Percentiles rank a stretch among this genome's conserved stretches.
Evolutionary conservation across 1,140 invertebrate genomes (phyloP).

Genomic region (Trichonephila clavipes): DNA sequence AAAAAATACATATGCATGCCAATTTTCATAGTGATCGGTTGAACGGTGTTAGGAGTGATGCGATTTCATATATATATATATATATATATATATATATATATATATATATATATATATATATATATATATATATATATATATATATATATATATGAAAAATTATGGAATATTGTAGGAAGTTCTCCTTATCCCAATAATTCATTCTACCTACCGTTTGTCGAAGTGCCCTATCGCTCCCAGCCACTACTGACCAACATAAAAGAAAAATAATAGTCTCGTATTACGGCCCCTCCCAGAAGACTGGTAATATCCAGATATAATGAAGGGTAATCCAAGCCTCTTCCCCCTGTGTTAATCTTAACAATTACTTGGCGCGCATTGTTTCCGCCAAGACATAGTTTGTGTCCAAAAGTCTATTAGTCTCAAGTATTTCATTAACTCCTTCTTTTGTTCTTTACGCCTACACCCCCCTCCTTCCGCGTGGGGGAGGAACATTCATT

Average conservation of each 20-base stretch:
- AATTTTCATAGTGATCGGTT: too few species aligned
- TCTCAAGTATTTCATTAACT: constrained; percentile 74
- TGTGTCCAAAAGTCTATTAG: constrained; percentile 53
- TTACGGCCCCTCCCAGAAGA: not conserved
- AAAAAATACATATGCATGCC: too few species aligned
- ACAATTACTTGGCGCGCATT: constrained; percentile 57
- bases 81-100: too few species aligned
- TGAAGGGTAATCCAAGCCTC: not conserved
- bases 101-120: too few species aligned
- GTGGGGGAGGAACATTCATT: not conserved
- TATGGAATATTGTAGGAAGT: too few species aligned
- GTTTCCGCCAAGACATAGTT: constrained; percentile 50
- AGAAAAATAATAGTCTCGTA: not conserved
- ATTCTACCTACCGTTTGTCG: not conserved
- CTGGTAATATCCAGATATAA: not conserved
- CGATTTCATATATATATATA: too few species aligned
- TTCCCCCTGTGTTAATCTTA: constrained; percentile 7
- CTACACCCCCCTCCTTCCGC: not conserved
- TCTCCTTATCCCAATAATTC: not conserved
- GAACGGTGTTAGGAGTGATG: too few species aligned
- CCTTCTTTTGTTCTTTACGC: constrained; percentile 48
- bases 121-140: too few species aligned
- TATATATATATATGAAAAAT: too few species aligned
- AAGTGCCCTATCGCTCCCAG: not conserved
- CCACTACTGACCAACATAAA: not conserved